Base-by-base conservation (phyloP, 2,113 vertebrate genomes). In the Zeus faber region DNA sequence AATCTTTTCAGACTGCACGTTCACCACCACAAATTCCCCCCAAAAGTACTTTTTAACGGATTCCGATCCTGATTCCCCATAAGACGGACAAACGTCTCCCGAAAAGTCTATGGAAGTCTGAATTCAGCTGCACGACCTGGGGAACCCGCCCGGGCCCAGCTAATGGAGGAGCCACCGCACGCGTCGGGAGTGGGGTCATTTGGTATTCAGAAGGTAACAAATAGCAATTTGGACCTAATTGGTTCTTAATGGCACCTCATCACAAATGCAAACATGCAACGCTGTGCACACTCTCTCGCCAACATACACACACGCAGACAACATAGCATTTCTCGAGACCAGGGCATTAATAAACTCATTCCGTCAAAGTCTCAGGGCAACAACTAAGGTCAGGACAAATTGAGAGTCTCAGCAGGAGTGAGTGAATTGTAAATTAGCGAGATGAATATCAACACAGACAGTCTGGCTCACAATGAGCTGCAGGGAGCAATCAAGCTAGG, bases 181-280 rank as follows among this genome's bases (percentile, higher is more conserved):
- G 45, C 55, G 26, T 62, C 35, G 51, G 60, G 61, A 59, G 52
- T 49, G 50, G 9, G 40, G 44, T 14, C 26, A 59, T 72, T 76
- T 67, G 59, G 70, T 57, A 82, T 77, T 76, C 67, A 39, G 39
- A 57, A 62, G 62, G 59, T 49, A 66, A 69, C 64, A 52, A 77
- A 77, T 65, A 62, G 59, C 61, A 62, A 81, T 85, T 83, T 77
- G 47, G 66, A 77, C 65, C 39, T 75, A 84, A 88, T 83, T 78
- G 67, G 65, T 35, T 77, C 66, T 70, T 76, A 85, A 86, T 85
- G 65, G 64, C 67, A 81, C 73, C 49, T 76, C 69, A 79, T 74
- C 72, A 22, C 20, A 50, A 23, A 65, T 1, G 4, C 11, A 7
- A 5, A 9, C 35, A 45, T 26, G 16, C 35, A 17, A 2, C 24